phyloP scores from a whole-genome alignment of 2,888 invertebrate genomes.

The Melangyna quadrimaculata region DNA sequence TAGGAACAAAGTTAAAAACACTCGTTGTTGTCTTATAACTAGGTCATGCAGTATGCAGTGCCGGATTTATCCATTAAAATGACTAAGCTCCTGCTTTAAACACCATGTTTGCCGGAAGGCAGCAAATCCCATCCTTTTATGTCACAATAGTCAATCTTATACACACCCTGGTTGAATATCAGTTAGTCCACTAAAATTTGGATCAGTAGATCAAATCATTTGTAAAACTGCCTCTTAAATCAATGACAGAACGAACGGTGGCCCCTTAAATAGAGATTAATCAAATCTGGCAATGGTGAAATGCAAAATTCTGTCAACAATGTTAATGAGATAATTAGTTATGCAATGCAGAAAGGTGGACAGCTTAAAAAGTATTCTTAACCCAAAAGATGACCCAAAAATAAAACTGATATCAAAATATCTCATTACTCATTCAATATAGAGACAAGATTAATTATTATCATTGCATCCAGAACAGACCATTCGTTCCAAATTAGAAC shows the following conservation, averaged over 20 bases:
- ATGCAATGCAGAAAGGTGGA: neutral
- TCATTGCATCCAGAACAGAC: neutral
- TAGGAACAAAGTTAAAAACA: neutral
- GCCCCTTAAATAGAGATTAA: neutral
- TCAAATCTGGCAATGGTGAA: neutral
- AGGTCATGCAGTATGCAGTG: conserved; percentile 1
- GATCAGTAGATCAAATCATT: too few species aligned
- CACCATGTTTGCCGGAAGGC: neutral
- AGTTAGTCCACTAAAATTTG: too few species aligned
- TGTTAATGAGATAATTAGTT: neutral
- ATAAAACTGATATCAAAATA: neutral
- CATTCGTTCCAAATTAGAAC: neutral
- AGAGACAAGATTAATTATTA: neutral
- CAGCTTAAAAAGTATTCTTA: too few species aligned
- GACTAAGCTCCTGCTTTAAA: neutral
- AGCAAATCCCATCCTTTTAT: neutral
- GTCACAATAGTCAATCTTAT: too few species aligned
- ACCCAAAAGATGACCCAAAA: neutral
- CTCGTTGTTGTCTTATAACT: neutral
- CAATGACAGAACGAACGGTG: neutral
- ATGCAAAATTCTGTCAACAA: neutral
- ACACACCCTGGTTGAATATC: too few species aligned
- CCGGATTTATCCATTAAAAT: neutral
- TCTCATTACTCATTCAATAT: neutral
- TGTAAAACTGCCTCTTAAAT: too few species aligned